Evolutionary conservation across 2,797 vertebrate genomes (phyloP), one percentile per base, ranked within the genome.

Genomic region (Helostoma temminkii): DNA sequence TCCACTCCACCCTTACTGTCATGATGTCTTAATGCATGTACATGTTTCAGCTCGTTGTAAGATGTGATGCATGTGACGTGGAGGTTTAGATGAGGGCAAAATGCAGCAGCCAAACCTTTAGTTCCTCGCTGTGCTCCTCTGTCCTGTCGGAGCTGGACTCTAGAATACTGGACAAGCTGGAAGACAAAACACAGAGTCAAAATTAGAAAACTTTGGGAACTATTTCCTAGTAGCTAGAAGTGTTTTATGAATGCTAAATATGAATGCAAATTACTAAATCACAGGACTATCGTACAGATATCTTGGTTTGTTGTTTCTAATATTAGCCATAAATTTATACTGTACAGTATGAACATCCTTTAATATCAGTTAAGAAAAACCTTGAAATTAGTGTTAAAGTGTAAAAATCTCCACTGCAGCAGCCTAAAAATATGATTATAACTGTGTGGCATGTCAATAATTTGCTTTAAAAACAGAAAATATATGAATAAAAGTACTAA

Each of bases 41-140:
- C 75, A 75, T 19, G 32, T 74, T 69, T 81, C 50, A 36, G 77
- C 39, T 64, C 50, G n/a, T 57, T 30, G 55, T 43, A 70, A 34
- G 49, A 74, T 56, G 56, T 50, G 53, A 80, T 76, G 70, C 39
- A 43, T 76, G 66, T 61, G 81, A 79, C 74, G 52, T 5, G 48
- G 58, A 39, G 37, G 70, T 57, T 82, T 53, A 60, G 52, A 73
- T 48, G 43, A 70, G 52, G 30, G 36, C 6, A 64, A 71, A 78
- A 61, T 54, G 21, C n/a, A 57, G 45, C 11, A 80, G 36, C 49
- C 87, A 67, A 82, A 93, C 92, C 91, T 92, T 88, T 41, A 85
- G 79, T 9, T 88, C 80, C 36, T 86, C 71, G 30, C 14, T 32
- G 37, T 76, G 39, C 30, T 76, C 80, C 56, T 81, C 84, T 16